Evolutionary conservation across 2,113 vertebrate species (phyloP).

Genomic region (Otolemur garnettii): DNA sequence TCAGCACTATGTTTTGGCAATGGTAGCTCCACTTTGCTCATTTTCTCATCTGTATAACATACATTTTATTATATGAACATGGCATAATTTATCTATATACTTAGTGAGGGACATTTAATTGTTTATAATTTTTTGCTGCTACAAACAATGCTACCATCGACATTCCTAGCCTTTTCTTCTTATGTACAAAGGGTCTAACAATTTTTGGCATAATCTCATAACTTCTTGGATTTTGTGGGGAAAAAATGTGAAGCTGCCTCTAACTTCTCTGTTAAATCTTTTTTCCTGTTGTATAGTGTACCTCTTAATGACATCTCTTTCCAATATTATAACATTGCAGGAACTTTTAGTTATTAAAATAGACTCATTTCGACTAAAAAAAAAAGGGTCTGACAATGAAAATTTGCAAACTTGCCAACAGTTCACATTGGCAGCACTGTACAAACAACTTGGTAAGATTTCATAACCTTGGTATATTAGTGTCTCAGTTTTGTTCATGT

Average conservation of each 20-base stretch:
- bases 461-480: too few species aligned
- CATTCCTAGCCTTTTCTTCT: background rate
- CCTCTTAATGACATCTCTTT: background rate
- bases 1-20: background rate
- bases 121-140: conserved; percentile 7
- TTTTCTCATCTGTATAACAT: background rate
- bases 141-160: background rate
- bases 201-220: background rate
- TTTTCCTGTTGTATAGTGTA: background rate
- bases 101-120: background rate
- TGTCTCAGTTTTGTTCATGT: too few species aligned
- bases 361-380: background rate
- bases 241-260: background rate
- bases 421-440: too few species aligned
- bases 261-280: background rate
- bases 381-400: too few species aligned
- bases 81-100: background rate
- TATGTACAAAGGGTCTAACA: too few species aligned
- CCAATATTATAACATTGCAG: background rate
- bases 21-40: accelerated
- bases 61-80: background rate
- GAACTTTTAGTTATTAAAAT: background rate
- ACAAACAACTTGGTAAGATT: too few species aligned
- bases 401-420: too few species aligned
- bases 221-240: background rate